Conservation (phyloP, 2,797 vertebrate species). For the Ctenochaetus hawaiiensis region DNA sequence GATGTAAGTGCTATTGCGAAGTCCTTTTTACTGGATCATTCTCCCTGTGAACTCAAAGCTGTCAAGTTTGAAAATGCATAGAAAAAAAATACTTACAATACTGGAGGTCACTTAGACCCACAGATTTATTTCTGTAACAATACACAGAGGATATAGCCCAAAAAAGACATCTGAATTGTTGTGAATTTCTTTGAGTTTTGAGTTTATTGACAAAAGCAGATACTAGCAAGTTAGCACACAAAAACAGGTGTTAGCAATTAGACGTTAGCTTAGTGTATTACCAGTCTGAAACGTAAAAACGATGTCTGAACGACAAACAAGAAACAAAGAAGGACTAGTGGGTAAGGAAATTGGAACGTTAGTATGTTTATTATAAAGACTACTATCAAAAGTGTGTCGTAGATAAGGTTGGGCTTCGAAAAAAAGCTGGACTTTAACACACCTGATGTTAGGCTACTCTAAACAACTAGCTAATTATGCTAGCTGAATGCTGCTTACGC, state of each 20-base stretch:
- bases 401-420: neutral
- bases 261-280: neutral
- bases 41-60: too few species aligned
- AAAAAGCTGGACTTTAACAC: neutral
- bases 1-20: neutral
- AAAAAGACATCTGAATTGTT: too few species aligned
- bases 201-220: neutral
- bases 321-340: neutral
- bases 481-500: too few species aligned
- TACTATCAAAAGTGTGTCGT: neutral
- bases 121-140: too few species aligned
- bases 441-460: too few species aligned
- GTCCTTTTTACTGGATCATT: too few species aligned
- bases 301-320: fast-evolving
- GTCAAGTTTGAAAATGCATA: neutral
- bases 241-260: too few species aligned
- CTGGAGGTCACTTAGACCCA: too few species aligned
- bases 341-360: too few species aligned
- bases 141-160: too few species aligned
- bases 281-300: neutral
- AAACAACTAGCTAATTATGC: too few species aligned
- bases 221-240: neutral
- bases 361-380: neutral
- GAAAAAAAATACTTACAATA: neutral
- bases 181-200: neutral